phyloP scores from a whole-genome alignment of 2,797 vertebrate genomes.

The Carcharodon carcharias region DNA sequence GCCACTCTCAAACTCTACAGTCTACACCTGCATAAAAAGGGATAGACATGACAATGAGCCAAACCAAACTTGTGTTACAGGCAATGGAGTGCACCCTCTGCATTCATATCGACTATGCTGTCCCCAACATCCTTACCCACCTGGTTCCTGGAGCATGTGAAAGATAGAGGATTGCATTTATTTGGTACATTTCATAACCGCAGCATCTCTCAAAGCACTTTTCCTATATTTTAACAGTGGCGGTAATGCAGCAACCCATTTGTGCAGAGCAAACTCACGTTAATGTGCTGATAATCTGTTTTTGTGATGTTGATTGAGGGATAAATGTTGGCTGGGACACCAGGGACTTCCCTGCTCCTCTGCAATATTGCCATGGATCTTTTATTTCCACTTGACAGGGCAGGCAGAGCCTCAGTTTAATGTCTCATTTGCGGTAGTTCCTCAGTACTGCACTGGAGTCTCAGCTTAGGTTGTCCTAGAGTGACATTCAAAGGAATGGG shows the following conservation, averaged over 20 bases:
- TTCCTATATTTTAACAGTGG: no score
- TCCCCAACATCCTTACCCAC: not conserved
- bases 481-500: not conserved
- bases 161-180: not conserved
- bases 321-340: not conserved
- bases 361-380: not conserved
- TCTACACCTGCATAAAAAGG: not conserved
- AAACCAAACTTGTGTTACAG: not conserved
- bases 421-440: not conserved
- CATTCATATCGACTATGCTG: no score
- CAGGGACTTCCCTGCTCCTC: not conserved
- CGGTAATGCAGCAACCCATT: not conserved
- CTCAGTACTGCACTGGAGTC: no score
- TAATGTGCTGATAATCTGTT: not conserved
- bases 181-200: not conserved
- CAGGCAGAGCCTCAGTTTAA: not conserved
- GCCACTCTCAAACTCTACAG: not conserved
- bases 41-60: not conserved
- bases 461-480: no score
- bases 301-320: not conserved
- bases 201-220: not conserved
- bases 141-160: not conserved
- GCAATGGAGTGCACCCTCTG: not conserved
- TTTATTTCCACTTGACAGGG: not conserved
- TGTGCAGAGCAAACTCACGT: not conserved